These are phyloP conservation scores for Trissoscelio sp. DNA, from an alignment of 2,888 invertebrate genomes.

Conservation along the genomic window DNA sequence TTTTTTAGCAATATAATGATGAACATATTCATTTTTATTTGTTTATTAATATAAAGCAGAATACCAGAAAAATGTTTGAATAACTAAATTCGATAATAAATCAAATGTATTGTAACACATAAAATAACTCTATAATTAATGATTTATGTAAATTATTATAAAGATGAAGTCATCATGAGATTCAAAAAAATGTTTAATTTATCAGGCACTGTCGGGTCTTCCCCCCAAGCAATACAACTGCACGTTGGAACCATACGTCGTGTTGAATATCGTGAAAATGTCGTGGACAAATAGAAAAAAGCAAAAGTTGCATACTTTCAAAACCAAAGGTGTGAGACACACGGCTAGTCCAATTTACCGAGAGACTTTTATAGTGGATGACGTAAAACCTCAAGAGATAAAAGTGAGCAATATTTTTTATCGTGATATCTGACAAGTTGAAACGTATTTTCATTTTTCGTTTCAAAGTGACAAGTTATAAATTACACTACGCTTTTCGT, in stretches of 20 bases:
- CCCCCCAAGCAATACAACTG: constrained; percentile 84
- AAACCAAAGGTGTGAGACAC: constrained; percentile 82
- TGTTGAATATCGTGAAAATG: constrained; percentile 79
- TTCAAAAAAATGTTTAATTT: constrained; percentile 50
- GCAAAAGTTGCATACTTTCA: constrained; percentile 81
- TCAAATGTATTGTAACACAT: constrained; percentile 2
- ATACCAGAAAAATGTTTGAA: background rate
- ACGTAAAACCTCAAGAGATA: constrained; percentile 79
- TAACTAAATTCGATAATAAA: background rate
- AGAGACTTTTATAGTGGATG: constrained; percentile 82
- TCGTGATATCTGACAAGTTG: constrained; percentile 39
- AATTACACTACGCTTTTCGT: constrained; percentile 28
- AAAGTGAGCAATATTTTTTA: constrained; percentile 76
- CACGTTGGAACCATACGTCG: constrained; percentile 81
- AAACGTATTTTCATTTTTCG: constrained; percentile 31
- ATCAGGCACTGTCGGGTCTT: constrained; percentile 83
- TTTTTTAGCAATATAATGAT: too few relatives aligned
- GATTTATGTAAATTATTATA: constrained; percentile 19
- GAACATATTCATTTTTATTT: too few relatives aligned
- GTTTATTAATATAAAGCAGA: too few relatives aligned
- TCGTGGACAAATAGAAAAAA: constrained; percentile 80
- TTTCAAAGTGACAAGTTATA: constrained; percentile 38
- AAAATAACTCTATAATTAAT: constrained; percentile 12
- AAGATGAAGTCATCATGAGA: background rate
- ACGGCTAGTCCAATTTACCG: constrained; percentile 83